Base-by-base conservation (phyloP, 2,113 vertebrate genomes). In the Oncorhynchus clarkii region DNA sequence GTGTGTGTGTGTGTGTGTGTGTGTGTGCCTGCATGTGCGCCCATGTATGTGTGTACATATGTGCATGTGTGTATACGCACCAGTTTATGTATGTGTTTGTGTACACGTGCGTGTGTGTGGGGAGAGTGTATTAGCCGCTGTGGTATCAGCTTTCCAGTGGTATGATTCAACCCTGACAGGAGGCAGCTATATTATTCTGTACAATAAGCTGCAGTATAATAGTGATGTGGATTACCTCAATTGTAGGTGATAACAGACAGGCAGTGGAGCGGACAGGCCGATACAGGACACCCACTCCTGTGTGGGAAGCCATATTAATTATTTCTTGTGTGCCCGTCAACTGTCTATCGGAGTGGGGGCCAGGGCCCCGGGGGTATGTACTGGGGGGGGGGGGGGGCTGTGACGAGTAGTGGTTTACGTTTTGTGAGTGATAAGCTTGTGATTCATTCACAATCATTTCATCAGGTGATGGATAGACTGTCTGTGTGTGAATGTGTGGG, bases 211-310 rank as follows among this genome's bases (percentile, higher is more conserved):
- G 84, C 75, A 77, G 88, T 90, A 93, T 94, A 94, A 95, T 95
- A 88, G 92, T 83, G 84, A 74, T 77, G 81, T 90, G 93, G 94
- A 95, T 96, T 95, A 95, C 88, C 91, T 95, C 93, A 95, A 93
- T 95, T 92, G 94, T 90, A 90, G 92, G 93, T 93, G 94, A 95
- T 96, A 95, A 96, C 94, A 96, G 95, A 95, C 93, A 88, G 88
- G 93, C 91, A 89, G 87, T 86, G 90, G 89, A 93, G 86, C 94
- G 90, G 92, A 92, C 88, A 89, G 94, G 91, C 90, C 87, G 95
- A 95, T 88, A 96, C 81, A 93, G 90, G 93, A 96, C 90, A 95
- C 95, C 92, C 90, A 79, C 91, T 79, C 90, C 91, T 93, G 93
- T 94, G 93, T 93, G 91, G 91, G 93, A 92, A 90, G 92, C 91